Percentiles rank a stretch among this genome's conserved stretches.
Evolutionary conservation across 2,888 invertebrate species (phyloP).

Genomic region (Gonocerus acuteangulatus): DNA sequence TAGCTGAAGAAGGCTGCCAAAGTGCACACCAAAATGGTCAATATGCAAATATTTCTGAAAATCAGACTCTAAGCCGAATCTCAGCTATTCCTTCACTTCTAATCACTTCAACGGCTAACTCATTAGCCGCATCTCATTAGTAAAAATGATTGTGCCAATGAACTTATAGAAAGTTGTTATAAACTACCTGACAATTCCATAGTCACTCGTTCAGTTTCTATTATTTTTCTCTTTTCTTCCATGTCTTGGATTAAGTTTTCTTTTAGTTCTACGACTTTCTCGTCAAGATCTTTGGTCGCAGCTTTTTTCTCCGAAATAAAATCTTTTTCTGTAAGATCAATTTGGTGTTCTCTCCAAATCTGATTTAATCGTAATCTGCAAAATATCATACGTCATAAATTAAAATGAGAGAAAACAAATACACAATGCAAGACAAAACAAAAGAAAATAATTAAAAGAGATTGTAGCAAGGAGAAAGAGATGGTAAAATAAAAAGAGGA

Average conservation of each 20-base stretch:
- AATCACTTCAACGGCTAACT: no score
- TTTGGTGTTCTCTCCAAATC: constrained; percentile 69
- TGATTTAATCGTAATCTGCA: constrained; percentile 59
- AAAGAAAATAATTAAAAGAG: not conserved
- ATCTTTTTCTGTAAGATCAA: constrained; percentile 80
- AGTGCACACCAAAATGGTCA: no score
- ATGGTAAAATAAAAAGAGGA: not conserved
- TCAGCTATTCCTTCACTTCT: no score
- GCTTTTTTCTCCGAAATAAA: constrained; percentile 81
- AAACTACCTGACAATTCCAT: constrained; percentile 81
- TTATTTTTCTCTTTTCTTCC: constrained; percentile 82
- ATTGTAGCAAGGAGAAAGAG: not conserved
- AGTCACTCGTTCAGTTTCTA: constrained; percentile 78
- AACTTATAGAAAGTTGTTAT: no score
- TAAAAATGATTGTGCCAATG: no score
- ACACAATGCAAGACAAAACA: not conserved
- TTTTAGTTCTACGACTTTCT: constrained; percentile 83
- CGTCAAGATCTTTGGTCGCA: constrained; percentile 86
- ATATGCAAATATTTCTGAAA: no score
- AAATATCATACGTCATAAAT: not conserved
- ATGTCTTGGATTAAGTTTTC: constrained; percentile 84
- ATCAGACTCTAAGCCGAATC: no score
- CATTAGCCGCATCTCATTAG: no score
- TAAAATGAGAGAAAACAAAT: not conserved
- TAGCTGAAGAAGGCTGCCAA: no score